phyloP scores from a whole-genome alignment of 2,888 invertebrate genomes.

The Meandrusa payeni region DNA sequence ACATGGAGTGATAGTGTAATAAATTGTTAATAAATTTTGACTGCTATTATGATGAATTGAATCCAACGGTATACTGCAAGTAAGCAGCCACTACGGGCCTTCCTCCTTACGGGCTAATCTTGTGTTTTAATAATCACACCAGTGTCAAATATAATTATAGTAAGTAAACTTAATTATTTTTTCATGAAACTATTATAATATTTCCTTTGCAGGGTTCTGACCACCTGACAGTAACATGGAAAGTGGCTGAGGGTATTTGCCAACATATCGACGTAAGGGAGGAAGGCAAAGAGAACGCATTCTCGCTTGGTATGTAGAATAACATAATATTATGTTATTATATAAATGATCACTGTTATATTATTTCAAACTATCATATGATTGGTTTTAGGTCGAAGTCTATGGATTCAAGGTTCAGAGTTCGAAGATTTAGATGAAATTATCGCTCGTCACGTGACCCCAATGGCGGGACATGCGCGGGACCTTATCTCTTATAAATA shows the following conservation, averaged over 20 bases:
- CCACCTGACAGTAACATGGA: conserved; percentile 99
- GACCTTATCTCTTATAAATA: conserved; percentile 96
- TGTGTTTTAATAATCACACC: no score
- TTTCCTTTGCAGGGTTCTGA: conserved; percentile 85
- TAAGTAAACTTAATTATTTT: no score
- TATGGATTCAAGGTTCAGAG: conserved; percentile 95
- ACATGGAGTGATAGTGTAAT: no score
- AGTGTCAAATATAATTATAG: no score
- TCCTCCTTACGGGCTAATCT: no score
- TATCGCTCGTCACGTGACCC: conserved; percentile 96
- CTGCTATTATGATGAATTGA: no score
- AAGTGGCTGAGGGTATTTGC: conserved; percentile 95
- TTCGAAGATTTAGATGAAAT: conserved; percentile 99
- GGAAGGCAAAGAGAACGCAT: conserved; percentile 97
- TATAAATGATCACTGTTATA: neutral
- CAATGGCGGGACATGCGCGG: conserved; percentile 96
- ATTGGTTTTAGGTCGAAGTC: conserved; percentile 65
- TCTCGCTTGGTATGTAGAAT: conserved; percentile 89
- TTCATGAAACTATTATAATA: no score
- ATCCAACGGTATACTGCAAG: no score
- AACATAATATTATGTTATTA: neutral
- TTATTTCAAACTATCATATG: conserved; percentile 1
- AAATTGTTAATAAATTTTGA: no score
- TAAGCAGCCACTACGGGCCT: no score
- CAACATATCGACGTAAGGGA: conserved; percentile 98